phyloP scores from a whole-genome alignment of 2,113 vertebrate genomes.

The Notothenia coriiceps region DNA sequence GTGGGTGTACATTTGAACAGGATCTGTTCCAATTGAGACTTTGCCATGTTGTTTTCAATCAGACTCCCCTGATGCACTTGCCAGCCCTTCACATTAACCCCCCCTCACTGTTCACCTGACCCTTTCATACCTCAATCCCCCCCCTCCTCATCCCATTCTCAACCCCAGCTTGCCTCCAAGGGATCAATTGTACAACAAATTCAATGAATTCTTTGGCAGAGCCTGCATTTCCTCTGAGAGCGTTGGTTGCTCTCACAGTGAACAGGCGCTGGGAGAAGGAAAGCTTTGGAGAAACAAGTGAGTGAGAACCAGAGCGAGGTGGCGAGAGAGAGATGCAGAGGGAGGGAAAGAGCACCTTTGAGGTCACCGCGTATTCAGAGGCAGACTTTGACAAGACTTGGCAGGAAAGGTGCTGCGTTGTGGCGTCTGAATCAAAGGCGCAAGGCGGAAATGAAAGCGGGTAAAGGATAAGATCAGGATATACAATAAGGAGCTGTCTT shows the following conservation, averaged over 20 bases:
- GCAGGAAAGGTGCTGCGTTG: slow-evolving; percentile 57
- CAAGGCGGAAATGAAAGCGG: slow-evolving; percentile 82
- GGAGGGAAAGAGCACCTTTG: slow-evolving; percentile 28
- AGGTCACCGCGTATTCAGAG: slow-evolving; percentile 68
- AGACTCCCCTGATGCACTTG: slow-evolving; percentile 68
- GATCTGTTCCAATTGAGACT: slow-evolving; percentile 75
- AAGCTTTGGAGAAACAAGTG: slow-evolving; percentile 18
- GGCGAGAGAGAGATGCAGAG: background rate
- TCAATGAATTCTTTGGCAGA: slow-evolving; percentile 79
- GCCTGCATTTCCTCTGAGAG: slow-evolving; percentile 78
- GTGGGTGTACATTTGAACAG: slow-evolving; percentile 30
- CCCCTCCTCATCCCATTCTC: slow-evolving; percentile 31
- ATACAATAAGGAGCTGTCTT: slow-evolving; percentile 80
- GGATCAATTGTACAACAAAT: slow-evolving; percentile 80
- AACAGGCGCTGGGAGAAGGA: slow-evolving; percentile 30
- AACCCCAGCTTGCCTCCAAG: slow-evolving; percentile 60
- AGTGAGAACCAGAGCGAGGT: background rate
- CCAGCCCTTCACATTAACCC: slow-evolving; percentile 70
- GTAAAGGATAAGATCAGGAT: slow-evolving; percentile 81
- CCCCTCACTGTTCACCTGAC: slow-evolving; percentile 48
- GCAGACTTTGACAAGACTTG: slow-evolving; percentile 59
- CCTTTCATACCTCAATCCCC: slow-evolving; percentile 31
- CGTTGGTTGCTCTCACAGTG: slow-evolving; percentile 57
- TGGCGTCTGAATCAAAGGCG: slow-evolving; percentile 77
- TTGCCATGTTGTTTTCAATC: slow-evolving; percentile 74